Conservation (phyloP, 2,888 invertebrate species). For the Lithophane ornitopus region DNA sequence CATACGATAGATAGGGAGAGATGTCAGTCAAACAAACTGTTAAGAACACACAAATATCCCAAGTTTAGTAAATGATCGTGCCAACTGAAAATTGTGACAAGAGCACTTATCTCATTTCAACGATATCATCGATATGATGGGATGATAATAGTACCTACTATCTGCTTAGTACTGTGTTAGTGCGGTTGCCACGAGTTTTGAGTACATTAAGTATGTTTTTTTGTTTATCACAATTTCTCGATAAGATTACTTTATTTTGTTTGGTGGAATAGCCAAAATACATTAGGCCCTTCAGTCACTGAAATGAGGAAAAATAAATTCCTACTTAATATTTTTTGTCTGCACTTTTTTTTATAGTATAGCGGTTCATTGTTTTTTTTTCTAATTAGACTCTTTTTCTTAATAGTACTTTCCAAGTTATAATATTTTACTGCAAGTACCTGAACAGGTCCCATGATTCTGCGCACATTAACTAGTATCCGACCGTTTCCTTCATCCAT, state of each 20-base stretch:
- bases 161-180: conserved; percentile 20
- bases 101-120: conserved; percentile 24
- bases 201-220: conserved; percentile 40
- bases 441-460: conserved; percentile 8
- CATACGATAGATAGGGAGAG: not conserved
- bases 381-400: not conserved
- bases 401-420: not conserved
- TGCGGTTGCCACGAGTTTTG: conserved; percentile 13
- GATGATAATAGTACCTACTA: conserved; percentile 28
- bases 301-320: not conserved
- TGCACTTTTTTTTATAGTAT: not conserved
- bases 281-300: not conserved
- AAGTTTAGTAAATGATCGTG: conserved; percentile 1
- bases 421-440: not conserved
- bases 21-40: not conserved
- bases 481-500: conserved; percentile 33
- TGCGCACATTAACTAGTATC: conserved; percentile 8
- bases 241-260: conserved; percentile 49
- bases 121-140: conserved; percentile 16
- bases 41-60: not conserved
- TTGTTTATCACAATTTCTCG: conserved; percentile 37
- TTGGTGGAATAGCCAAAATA: conserved; percentile 16
- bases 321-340: not conserved
- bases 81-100: conserved; percentile 4
- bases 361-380: not conserved